phyloP scores from a whole-genome alignment of 2,113 vertebrate species.

The Protomyctophum bolini region DNA sequence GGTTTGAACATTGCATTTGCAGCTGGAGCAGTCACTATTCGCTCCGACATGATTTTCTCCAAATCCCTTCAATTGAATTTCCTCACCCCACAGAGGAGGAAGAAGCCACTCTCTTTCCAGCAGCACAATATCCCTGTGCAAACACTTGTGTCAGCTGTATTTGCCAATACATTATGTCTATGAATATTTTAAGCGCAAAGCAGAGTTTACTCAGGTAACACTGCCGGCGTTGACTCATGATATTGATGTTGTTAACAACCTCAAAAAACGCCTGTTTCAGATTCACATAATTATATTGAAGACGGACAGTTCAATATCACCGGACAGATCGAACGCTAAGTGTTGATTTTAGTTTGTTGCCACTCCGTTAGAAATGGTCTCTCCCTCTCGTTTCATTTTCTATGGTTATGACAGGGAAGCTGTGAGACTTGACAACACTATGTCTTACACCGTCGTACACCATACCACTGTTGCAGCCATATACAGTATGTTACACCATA shows the following conservation, averaged over 20 bases:
- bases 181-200: constrained; percentile 61
- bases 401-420: not conserved
- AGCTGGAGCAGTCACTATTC: constrained; percentile 57
- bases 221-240: constrained; percentile 18
- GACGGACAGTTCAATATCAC: constrained; percentile 9
- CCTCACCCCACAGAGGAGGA: constrained; percentile 39
- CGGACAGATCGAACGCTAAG: no score
- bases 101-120: constrained; percentile 48
- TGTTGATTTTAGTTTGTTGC: not conserved
- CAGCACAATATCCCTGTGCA: constrained; percentile 56
- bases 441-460: no score
- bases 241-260: constrained; percentile 14
- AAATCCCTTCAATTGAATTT: constrained; percentile 67
- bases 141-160: constrained; percentile 65
- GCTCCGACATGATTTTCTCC: constrained; percentile 59
- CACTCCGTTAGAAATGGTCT: not conserved
- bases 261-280: constrained; percentile 6
- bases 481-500: no score
- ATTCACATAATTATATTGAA: not conserved
- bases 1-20: constrained; percentile 54
- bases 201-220: constrained; percentile 25
- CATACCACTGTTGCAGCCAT: no score
- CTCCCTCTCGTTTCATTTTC: not conserved
- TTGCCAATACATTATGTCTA: constrained; percentile 57
- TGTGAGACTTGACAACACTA: no score